These are phyloP conservation scores for Pachyrhynchus sulphureomaculatus DNA, from an alignment of 1,140 invertebrate genomes.

Conservation along the genomic window DNA sequence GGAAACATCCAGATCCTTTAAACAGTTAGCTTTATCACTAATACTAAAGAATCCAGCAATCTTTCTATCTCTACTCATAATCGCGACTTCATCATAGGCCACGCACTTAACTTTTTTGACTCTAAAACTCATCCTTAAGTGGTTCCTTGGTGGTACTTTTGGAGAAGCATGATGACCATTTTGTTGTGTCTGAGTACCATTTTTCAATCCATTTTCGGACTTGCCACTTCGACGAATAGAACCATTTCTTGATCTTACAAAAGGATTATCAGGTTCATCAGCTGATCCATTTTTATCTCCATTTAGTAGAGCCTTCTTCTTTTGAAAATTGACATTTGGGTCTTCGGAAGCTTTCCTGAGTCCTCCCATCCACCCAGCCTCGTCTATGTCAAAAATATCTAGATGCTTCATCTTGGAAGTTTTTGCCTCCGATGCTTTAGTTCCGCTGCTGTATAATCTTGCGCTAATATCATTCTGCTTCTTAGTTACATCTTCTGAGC, in stretches of 20 bases:
- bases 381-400: conserved; percentile 47
- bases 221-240: conserved; percentile 24
- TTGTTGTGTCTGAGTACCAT: too few relatives aligned
- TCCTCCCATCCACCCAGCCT: conserved; percentile 37
- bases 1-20: conserved; percentile 32
- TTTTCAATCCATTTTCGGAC: conserved; percentile 7
- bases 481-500: conserved; percentile 29
- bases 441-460: conserved; percentile 57
- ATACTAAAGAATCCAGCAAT: conserved; percentile 26
- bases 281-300: neutral
- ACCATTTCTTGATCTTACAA: conserved; percentile 28
- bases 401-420: conserved; percentile 58
- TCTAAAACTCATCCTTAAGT: conserved; percentile 19
- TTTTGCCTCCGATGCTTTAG: conserved; percentile 60
- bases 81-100: conserved; percentile 27
- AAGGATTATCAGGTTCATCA: conserved; percentile 12
- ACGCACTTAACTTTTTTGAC: conserved; percentile 21
- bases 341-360: conserved; percentile 34
- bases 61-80: conserved; percentile 33
- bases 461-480: conserved; percentile 49
- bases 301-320: conserved; percentile 12
- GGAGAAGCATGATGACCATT: neutral
- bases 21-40: conserved; percentile 34
- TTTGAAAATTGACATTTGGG: conserved; percentile 15
- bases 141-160: conserved; percentile 9